These are phyloP conservation scores for Hippopotamus amphibius DNA, from an alignment of 2,113 vertebrate species.

Conservation along the genomic window DNA sequence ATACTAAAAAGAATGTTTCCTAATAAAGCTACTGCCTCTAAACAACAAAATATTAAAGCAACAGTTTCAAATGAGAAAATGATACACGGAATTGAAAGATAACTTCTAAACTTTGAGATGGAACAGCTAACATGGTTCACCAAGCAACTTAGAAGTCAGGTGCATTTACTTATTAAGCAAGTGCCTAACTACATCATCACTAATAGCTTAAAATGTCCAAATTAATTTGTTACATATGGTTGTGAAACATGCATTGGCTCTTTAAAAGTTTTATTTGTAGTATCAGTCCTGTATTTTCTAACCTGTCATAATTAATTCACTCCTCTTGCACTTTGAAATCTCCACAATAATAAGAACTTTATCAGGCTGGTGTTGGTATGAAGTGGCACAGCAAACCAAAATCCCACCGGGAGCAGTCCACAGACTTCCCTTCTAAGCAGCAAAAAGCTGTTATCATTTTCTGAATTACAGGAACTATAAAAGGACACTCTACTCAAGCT, in stretches of 20 bases:
- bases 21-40: constrained; percentile 52
- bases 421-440: constrained; percentile 91
- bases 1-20: not conserved
- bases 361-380: constrained; percentile 88
- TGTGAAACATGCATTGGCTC: constrained; percentile 78
- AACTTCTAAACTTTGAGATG: constrained; percentile 39
- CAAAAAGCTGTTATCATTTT: constrained; percentile 93
- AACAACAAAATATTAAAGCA: constrained; percentile 46
- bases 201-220: constrained; percentile 70
- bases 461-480: constrained; percentile 94
- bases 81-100: constrained; percentile 39
- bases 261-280: constrained; percentile 88
- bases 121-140: not conserved
- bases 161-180: constrained; percentile 67
- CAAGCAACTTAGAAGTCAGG: constrained; percentile 47
- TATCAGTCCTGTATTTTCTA: constrained; percentile 85
- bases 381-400: constrained; percentile 89
- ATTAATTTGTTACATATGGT: constrained; percentile 79
- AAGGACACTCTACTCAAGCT: constrained; percentile 94
- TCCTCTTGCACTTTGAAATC: constrained; percentile 89
- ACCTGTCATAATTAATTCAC: constrained; percentile 89
- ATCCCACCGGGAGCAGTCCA: constrained; percentile 90
- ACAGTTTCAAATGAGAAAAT: constrained; percentile 62
- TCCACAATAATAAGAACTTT: constrained; percentile 92
- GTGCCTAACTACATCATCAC: constrained; percentile 16